A percentile compares a stretch with the other conserved stretches of the same genome.
phyloP scores from a whole-genome alignment of 64 coral and sea anemone genomes.

The Pocillopora verrucosa region DNA sequence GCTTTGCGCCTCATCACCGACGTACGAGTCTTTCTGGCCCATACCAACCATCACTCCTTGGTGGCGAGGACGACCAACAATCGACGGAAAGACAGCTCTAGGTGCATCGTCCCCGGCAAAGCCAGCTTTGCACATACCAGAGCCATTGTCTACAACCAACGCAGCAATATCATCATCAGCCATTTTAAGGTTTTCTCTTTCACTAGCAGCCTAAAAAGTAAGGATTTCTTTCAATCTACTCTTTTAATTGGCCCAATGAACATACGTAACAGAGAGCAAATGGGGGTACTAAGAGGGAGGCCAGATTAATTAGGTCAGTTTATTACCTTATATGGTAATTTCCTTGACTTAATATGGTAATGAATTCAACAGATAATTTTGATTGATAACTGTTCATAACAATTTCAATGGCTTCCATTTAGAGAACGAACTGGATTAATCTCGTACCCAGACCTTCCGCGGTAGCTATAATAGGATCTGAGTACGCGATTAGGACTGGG shows the following conservation, averaged over 20 bases:
- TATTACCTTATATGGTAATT: constrained; percentile 63
- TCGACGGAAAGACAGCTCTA: constrained; percentile 75
- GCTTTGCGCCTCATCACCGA: constrained; percentile 61
- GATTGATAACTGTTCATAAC: background rate
- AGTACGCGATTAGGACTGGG: too few species aligned
- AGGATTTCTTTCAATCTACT: background rate
- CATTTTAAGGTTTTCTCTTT: constrained; percentile 42
- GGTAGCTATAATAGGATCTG: background rate
- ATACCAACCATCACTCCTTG: constrained; percentile 72
- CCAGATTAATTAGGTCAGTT: background rate
- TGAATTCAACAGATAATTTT: background rate
- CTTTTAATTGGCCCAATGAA: background rate
- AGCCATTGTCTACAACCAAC: constrained; percentile 86
- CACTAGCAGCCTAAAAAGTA: background rate
- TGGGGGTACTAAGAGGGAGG: background rate
- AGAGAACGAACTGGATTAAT: background rate
- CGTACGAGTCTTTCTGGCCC: constrained; percentile 70
- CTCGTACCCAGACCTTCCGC: too few species aligned
- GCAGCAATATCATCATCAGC: constrained; percentile 90
- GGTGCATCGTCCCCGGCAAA: constrained; percentile 90
- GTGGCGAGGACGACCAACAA: constrained; percentile 71
- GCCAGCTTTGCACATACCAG: constrained; percentile 92
- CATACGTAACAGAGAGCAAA: constrained; percentile 30
- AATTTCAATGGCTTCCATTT: constrained; percentile 31
- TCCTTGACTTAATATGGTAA: constrained; percentile 43